Percentiles rank a stretch among this genome's conserved stretches.
Evolutionary conservation across 1,140 invertebrate genomes (phyloP).

Genomic region (Galleria mellonella): DNA sequence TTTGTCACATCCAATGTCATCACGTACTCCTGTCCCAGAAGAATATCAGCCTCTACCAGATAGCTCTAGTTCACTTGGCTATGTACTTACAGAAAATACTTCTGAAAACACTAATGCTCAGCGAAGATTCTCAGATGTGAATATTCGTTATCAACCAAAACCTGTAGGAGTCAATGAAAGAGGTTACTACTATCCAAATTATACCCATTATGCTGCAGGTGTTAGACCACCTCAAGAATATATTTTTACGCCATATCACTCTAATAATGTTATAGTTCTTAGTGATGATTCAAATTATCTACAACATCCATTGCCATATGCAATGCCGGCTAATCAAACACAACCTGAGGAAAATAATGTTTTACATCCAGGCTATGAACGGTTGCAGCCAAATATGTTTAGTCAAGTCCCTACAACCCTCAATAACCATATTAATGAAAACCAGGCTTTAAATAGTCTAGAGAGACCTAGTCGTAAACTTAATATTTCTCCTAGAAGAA

Average conservation of each 20-base stretch:
- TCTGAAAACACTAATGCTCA: constrained; percentile 26
- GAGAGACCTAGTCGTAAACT: constrained; percentile 59
- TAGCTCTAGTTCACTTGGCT: constrained; percentile 57
- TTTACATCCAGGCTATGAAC: constrained; percentile 4
- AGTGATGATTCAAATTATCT: constrained; percentile 42
- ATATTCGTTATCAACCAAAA: constrained; percentile 61
- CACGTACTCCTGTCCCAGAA: constrained; percentile 58
- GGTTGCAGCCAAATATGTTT: constrained; percentile 11
- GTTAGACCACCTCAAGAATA: constrained; percentile 29
- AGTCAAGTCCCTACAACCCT: constrained; percentile 11
- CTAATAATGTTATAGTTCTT: constrained; percentile 39
- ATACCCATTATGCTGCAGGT: constrained; percentile 28
- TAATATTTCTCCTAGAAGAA: constrained; percentile 58
- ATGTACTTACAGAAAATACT: constrained; percentile 28
- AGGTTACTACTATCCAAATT: constrained; percentile 44
- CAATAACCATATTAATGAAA: constrained; percentile 10
- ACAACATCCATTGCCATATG: constrained; percentile 34
- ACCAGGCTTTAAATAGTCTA: constrained; percentile 21
- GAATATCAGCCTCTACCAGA: constrained; percentile 65
- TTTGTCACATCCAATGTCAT: constrained; percentile 31
- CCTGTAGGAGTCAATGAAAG: constrained; percentile 27
- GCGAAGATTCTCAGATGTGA: constrained; percentile 30
- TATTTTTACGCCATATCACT: constrained; percentile 28
- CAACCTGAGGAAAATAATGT: constrained; percentile 22
- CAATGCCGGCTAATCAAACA: constrained; percentile 24